Evolutionary conservation across 2,113 vertebrate species (phyloP).

Genomic region (Dissostichus mawsoni): DNA sequence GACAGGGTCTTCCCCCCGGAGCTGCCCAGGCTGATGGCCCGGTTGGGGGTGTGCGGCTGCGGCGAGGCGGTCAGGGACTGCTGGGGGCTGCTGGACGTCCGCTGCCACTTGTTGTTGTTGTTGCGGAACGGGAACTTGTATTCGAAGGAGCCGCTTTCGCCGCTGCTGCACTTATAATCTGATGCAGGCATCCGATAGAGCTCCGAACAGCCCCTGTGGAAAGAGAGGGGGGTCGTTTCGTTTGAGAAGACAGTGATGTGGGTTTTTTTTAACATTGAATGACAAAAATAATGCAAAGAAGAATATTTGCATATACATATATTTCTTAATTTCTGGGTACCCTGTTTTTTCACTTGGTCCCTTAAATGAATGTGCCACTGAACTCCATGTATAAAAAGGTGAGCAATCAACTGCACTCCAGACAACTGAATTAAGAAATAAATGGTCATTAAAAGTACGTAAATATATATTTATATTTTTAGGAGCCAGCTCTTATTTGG

Average conservation of each 20-base stretch:
- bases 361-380: too few species aligned
- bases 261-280: background rate
- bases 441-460: too few species aligned
- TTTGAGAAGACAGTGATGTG: background rate
- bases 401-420: background rate
- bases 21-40: slow-evolving; percentile 87
- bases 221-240: too few species aligned
- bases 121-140: slow-evolving; percentile 98
- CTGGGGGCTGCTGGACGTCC: slow-evolving; percentile 91
- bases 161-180: slow-evolving; percentile 92
- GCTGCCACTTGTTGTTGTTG: slow-evolving; percentile 98
- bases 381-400: background rate
- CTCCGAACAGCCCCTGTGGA: slow-evolving; percentile 93
- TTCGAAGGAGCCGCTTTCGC: slow-evolving; percentile 92
- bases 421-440: background rate
- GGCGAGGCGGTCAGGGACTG: slow-evolving; percentile 91
- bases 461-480: too few species aligned
- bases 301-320: background rate
- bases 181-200: slow-evolving; percentile 93
- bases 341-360: too few species aligned
- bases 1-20: slow-evolving; percentile 89
- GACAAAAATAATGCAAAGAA: background rate
- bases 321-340: too few species aligned
- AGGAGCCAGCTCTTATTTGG: too few species aligned
- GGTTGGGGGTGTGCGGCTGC: slow-evolving; percentile 85